Evolutionary conservation across 2,113 vertebrate species (phyloP).

Genomic region (Pseudopipra pipra): DNA sequence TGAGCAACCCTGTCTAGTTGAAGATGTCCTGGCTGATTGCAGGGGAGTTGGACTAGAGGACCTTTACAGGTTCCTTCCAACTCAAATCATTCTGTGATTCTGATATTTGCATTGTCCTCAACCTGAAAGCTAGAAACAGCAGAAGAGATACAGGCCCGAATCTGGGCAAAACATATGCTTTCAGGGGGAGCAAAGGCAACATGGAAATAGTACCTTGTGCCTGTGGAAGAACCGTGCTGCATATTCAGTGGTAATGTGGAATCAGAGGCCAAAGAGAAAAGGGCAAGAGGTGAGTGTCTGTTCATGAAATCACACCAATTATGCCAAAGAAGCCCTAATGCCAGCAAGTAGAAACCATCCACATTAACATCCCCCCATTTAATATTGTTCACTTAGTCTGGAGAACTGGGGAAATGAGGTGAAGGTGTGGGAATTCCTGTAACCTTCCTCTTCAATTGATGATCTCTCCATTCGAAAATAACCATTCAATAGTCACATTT

Average conservation of each 20-base stretch:
- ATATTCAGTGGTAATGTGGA: neutral
- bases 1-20: neutral
- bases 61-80: neutral
- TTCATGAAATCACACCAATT: neutral
- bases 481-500: neutral
- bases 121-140: neutral
- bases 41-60: neutral
- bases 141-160: neutral
- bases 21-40: neutral
- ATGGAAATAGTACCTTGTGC: neutral
- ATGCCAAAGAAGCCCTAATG: neutral
- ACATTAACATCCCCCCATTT: neutral
- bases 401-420: neutral
- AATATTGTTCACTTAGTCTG: neutral
- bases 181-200: neutral
- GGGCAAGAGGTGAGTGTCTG: fast-evolving
- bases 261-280: neutral
- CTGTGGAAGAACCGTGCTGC: neutral
- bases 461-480: neutral
- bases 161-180: neutral
- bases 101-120: neutral
- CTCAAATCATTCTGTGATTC: neutral
- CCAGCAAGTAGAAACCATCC: neutral
- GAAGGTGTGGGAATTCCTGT: neutral
- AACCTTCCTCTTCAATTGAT: neutral